Evolutionary conservation across 2,797 vertebrate genomes (phyloP), one percentile per base, ranked within the genome.

Genomic region (Chelon labrosus): DNA sequence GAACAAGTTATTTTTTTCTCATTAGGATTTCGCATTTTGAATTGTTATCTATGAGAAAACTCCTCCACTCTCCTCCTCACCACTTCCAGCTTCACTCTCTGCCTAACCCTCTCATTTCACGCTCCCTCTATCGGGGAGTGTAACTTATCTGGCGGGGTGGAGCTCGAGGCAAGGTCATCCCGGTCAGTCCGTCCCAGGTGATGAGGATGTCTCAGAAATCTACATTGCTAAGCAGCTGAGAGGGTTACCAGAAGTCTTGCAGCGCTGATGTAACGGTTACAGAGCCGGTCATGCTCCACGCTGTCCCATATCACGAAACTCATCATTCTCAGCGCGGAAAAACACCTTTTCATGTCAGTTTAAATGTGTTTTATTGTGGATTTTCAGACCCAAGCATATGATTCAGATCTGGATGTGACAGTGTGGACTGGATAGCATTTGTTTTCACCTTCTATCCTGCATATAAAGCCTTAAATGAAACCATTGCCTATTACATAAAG

Each of bases 211-310:
- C 65, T 76, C 0, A 3, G 63, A 73, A 84, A 85, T 88, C 73
- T 72, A 47, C 81, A 75, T 75, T 8, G 20, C 78, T 66, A 58
- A 79, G 77, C 79, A 74, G 82, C 84, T 20, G 22, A 14, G 75
- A 56, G 59, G 47, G 22, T 66, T 50, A 44, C 67, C 52, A 22
- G 1, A 41, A 56, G 76, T 79, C 54, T 89, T 89, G 73, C 90
- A 82, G 70, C 71, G 11, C 68, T 89, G 87, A 91, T 87, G 88
- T 85, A 91, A 90, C 0, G 58, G 39, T 90, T 91, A 82, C 88
- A 77, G 69, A 27, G 44, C 3, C 57, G 12, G 53, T 37, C 39
- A 7, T n/a, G 60, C 17, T 49, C 68, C 56, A 39, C 50, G 3
- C 50, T 22, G 62, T 78, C 72, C 70, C 65, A 35, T 3, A 47